A percentile compares a stretch with the other conserved stretches of the same genome.
Conservation (phyloP, 2,888 invertebrate species). For the Elegia similella region DNA sequence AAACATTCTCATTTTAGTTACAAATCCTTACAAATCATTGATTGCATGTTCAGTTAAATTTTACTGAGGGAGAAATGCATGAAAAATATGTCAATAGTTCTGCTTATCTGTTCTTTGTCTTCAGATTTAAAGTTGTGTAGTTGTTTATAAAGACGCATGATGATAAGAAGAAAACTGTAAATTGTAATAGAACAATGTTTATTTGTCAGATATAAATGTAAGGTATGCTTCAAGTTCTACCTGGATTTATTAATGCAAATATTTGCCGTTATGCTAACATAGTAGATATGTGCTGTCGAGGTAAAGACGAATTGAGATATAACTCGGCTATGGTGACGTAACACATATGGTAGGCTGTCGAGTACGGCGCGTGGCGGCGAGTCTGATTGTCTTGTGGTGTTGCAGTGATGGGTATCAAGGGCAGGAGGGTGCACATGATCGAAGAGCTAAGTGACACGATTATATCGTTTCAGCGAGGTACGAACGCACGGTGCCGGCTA, state of each 20-base stretch:
- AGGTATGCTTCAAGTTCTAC: slow-evolving; percentile 10
- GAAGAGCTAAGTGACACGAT: slow-evolving; percentile 99
- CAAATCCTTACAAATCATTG: slow-evolving; percentile 9
- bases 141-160: slow-evolving; percentile 46
- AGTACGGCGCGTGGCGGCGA: slow-evolving; percentile 27
- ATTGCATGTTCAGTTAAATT: slow-evolving; percentile 28
- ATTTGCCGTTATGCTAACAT: slow-evolving; percentile 11
- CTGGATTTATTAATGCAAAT: slow-evolving; percentile 15
- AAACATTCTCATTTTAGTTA: slow-evolving; percentile 36
- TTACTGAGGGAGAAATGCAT: slow-evolving; percentile 44
- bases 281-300: neutral
- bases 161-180: slow-evolving; percentile 32
- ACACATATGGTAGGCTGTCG: neutral
- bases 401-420: slow-evolving; percentile 99
- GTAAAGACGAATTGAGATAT: neutral
- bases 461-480: slow-evolving; percentile 99
- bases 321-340: neutral
- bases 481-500: slow-evolving; percentile 71
- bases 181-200: slow-evolving; percentile 18
- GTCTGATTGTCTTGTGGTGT: slow-evolving; percentile 73
- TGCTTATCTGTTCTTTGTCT: slow-evolving; percentile 49
- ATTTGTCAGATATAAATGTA: neutral
- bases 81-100: slow-evolving; percentile 41
- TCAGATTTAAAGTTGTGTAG: slow-evolving; percentile 41
- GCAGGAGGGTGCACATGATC: slow-evolving; percentile 98